Evolutionary conservation across 2,113 vertebrate genomes (phyloP).

Genomic region (Anthoscopus minutus): DNA sequence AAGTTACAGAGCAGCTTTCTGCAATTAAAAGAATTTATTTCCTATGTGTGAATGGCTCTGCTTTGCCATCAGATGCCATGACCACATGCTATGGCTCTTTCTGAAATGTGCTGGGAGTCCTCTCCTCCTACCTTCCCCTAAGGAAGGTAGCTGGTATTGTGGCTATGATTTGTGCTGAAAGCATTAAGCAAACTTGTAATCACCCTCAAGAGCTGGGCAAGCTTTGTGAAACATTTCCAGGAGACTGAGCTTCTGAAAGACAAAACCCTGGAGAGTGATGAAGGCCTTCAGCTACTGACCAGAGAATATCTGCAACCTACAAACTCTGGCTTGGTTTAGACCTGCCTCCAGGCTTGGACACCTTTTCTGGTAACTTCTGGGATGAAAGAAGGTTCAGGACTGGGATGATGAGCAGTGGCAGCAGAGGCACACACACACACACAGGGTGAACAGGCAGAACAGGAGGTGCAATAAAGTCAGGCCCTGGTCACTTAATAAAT

Average conservation of each 20-base stretch:
- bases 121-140: not conserved
- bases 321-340: not conserved
- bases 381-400: not conserved
- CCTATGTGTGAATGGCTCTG: not conserved
- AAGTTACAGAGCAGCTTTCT: not conserved
- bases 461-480: not conserved
- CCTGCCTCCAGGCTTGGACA: not conserved
- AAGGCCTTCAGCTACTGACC: not conserved
- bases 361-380: not conserved
- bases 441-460: not conserved
- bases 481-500: not conserved
- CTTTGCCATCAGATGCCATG: not conserved
- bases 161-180: not conserved
- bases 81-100: not conserved
- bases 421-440: not conserved
- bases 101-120: not conserved
- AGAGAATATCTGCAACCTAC: not conserved
- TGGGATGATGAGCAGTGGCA: not conserved
- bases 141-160: not conserved
- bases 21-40: not conserved
- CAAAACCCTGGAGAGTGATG: not conserved
- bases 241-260: not conserved
- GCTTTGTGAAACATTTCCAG: not conserved
- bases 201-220: not conserved
- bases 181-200: not conserved